Evolutionary conservation across 1,140 invertebrate species (phyloP), one percentile per base, ranked within the genome.

Genomic region (Akabosia matsudoensis): DNA sequence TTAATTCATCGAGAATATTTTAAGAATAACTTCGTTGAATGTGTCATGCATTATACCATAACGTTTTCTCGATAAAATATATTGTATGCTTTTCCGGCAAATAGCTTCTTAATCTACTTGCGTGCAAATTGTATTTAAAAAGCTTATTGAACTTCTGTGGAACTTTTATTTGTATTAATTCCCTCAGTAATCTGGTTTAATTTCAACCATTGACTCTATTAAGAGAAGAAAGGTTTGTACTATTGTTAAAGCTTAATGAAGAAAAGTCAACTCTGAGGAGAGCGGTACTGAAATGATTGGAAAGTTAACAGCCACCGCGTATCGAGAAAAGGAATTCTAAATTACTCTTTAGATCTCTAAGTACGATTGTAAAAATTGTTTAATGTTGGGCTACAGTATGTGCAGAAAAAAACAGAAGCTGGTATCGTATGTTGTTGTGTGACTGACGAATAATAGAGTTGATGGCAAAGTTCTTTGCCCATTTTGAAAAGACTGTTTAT

Each of bases 401-500:
- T 30, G n/a, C n/a, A n/a, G n/a, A n/a, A n/a, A 31, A 30, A 67
- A 67, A 67, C 3, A 30, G 10, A 31, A 67, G 61, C 28, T 10
- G 61, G 61, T 67, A 67, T 67, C 61, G 61, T 67, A 45, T 18
- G 37, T 45, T 45, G 37, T 45, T 61, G 75, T 72, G 71, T 77
- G 76, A 77, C 76, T 77, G 76, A 77, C 33, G 76, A 77, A 75
- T 45, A 18, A 45, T 67, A 67, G 61, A 67, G 61, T 67, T 67
- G 61, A 67, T 67, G 61, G 61, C 24, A 31, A 67, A 61, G 24
- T 67, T 67, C n/a, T 77, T 77, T 70, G 76, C 76, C 72, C 76
- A 56, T 73, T 77, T 77, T 77, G 75, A 77, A 76, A 76, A 77
- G 76, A 77, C 76, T 77, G 76, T 77, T 77, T 77, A 77, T 77